A percentile compares a stretch with the other conserved stretches of the same genome.
Conservation (phyloP, 1,140 invertebrate genomes). For the Caerostris darwini region DNA sequence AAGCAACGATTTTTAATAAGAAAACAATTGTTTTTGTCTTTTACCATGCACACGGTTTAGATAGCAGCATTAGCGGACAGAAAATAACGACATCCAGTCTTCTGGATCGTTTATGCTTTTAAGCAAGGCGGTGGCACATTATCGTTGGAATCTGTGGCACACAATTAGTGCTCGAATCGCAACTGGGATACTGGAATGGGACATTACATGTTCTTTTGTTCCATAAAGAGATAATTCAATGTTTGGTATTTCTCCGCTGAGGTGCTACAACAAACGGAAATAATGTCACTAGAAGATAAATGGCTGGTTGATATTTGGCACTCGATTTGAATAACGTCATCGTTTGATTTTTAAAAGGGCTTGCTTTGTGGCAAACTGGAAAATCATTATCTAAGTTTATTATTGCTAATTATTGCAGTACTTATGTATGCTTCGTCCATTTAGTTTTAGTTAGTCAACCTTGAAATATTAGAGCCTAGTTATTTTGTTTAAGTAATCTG, state of each 20-base stretch:
- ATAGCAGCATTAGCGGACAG: neutral
- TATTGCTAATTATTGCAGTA: neutral
- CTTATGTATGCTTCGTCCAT: neutral
- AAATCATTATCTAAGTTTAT: neutral
- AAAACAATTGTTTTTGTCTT: neutral
- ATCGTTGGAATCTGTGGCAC: neutral
- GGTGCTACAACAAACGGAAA: neutral
- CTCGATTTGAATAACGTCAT: neutral
- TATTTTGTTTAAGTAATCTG: too few relatives aligned
- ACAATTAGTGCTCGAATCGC: conserved; percentile 24
- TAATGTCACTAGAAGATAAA: neutral
- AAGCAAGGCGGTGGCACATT: neutral
- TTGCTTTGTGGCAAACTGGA: neutral
- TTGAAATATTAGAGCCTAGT: too few relatives aligned
- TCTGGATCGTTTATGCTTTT: conserved; percentile 9
- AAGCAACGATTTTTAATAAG: neutral
- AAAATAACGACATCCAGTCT: neutral
- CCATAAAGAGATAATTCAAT: conserved; percentile 7
- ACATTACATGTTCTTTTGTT: conserved; percentile 7
- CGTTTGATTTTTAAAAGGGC: neutral
- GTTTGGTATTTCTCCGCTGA: neutral
- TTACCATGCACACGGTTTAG: neutral
- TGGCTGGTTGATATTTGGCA: conserved; percentile 3
- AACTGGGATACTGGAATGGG: neutral
- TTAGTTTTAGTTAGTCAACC: too few relatives aligned